A percentile compares a stretch with the other conserved stretches of the same genome.
These are phyloP conservation scores for Crocidura indochinensis DNA, from an alignment of 2,797 vertebrate genomes.

Conservation along the genomic window DNA sequence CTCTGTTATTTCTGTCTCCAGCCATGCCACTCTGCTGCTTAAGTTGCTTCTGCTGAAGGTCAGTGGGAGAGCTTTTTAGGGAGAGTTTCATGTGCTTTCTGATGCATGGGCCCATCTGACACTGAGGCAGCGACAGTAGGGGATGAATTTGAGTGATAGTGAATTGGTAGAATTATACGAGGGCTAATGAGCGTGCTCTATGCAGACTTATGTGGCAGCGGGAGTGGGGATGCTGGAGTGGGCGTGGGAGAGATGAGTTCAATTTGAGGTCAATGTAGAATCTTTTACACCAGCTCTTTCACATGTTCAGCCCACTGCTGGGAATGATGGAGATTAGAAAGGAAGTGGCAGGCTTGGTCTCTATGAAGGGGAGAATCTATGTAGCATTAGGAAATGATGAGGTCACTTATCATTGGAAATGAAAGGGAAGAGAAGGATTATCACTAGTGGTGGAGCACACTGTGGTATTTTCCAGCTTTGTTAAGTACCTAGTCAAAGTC, in stretches of 20 bases:
- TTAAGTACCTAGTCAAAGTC: neutral
- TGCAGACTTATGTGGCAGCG: neutral
- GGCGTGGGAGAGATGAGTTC: neutral
- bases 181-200: neutral
- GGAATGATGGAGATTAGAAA: neutral
- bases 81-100: neutral
- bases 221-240: neutral
- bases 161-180: neutral
- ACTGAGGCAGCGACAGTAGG: neutral
- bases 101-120: neutral
- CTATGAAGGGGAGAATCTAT: neutral
- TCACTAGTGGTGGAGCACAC: neutral
- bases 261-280: neutral
- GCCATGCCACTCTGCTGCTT: neutral
- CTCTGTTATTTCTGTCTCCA: conserved; percentile 63
- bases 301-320: neutral
- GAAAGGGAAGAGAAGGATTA: neutral
- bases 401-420: neutral
- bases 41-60: conserved; percentile 60
- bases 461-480: neutral
- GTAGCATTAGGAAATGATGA: conserved; percentile 6
- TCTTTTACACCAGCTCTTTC: neutral
- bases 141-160: neutral
- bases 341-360: neutral
- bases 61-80: neutral